A percentile compares a stretch with the other conserved stretches of the same genome.
phyloP scores from a whole-genome alignment of 2,113 vertebrate genomes.

The Vidua macroura region DNA sequence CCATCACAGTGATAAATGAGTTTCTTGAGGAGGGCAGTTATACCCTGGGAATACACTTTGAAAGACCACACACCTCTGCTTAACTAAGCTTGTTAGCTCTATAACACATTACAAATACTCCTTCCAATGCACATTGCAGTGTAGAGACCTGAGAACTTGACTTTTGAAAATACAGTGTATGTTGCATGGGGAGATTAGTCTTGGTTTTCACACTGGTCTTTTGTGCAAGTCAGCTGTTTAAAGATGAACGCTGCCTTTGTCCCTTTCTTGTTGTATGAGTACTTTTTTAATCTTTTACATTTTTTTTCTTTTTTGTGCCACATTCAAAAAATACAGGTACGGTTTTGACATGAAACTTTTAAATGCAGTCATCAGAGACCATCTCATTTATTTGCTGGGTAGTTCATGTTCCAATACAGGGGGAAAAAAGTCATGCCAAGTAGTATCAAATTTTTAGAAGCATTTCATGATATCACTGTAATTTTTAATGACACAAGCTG shows the following conservation, averaged over 20 bases:
- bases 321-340: not conserved
- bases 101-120: slow-evolving; percentile 53
- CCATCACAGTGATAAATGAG: slow-evolving; percentile 82
- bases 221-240: slow-evolving; percentile 31
- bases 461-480: not conserved
- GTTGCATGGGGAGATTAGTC: slow-evolving; percentile 25
- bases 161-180: slow-evolving; percentile 58
- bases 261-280: not conserved
- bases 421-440: not conserved
- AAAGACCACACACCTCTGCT: slow-evolving; percentile 79
- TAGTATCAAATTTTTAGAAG: not conserved
- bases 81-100: slow-evolving; percentile 66
- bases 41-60: slow-evolving; percentile 39
- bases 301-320: slow-evolving; percentile 22
- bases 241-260: slow-evolving; percentile 34
- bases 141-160: slow-evolving; percentile 57
- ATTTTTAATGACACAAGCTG: not conserved
- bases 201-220: slow-evolving; percentile 40
- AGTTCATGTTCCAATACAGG: not conserved
- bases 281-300: not conserved
- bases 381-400: not conserved
- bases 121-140: slow-evolving; percentile 39
- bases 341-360: slow-evolving; percentile 3
- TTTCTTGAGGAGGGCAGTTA: slow-evolving; percentile 70
- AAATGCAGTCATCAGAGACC: not conserved